Conservation (phyloP, 2,888 invertebrate genomes). For the Camptogramma bilineatum region DNA sequence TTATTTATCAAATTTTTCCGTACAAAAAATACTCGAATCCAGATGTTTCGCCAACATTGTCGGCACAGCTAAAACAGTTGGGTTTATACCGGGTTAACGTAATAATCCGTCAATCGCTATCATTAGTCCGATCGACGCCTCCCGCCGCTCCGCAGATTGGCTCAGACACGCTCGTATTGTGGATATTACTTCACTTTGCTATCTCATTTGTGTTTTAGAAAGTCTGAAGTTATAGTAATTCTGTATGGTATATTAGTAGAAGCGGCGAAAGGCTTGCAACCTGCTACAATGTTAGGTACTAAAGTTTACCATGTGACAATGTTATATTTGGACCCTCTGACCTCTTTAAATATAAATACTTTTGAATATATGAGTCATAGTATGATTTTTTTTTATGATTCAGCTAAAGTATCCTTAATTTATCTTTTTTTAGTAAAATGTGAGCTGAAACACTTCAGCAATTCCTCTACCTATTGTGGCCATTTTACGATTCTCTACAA, state of each 20-base stretch:
- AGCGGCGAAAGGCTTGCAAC: not conserved
- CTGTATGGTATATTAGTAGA: not conserved
- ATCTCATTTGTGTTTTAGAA: slow-evolving; percentile 4
- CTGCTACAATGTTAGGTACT: not conserved
- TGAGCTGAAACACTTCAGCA: no score
- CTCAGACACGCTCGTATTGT: slow-evolving; percentile 67
- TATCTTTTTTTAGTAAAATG: no score
- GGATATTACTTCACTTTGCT: slow-evolving; percentile 52
- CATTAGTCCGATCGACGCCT: slow-evolving; percentile 81
- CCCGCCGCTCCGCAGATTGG: slow-evolving; percentile 82
- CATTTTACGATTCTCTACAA: no score
- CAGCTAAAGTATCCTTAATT: no score
- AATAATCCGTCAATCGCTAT: slow-evolving; percentile 83
- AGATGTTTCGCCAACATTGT: slow-evolving; percentile 9
- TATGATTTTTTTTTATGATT: no score
- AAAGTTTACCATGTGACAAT: no score
- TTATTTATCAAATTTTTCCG: not conserved
- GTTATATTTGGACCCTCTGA: no score
- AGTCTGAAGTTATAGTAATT: not conserved
- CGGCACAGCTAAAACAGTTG: slow-evolving; percentile 58
- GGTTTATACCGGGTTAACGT: slow-evolving; percentile 79
- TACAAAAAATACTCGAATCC: not conserved
- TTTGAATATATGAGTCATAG: no score
- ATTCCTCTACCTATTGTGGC: no score
- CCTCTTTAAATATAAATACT: no score